A percentile compares a stretch with the other conserved stretches of the same genome.
Conservation (phyloP, 2,113 vertebrate species). For the Rhineura floridana region DNA sequence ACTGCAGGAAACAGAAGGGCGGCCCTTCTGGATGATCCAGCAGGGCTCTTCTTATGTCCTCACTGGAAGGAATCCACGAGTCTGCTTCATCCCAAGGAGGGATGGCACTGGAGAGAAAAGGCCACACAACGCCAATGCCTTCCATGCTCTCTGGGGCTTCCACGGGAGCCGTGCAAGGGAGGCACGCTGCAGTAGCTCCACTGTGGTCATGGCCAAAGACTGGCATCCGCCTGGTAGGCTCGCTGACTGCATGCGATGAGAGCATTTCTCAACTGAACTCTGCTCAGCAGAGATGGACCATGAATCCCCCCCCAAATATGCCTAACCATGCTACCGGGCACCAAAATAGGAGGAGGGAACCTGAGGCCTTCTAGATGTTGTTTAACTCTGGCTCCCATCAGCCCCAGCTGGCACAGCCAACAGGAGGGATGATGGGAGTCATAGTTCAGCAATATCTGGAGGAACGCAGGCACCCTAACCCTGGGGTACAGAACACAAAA, state of each 20-base stretch:
- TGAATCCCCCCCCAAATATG: not conserved
- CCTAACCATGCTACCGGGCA: not conserved
- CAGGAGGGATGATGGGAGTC: too few relatives aligned
- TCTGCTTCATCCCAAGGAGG: not conserved
- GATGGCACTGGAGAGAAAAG: too few relatives aligned
- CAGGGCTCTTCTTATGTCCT: too few relatives aligned
- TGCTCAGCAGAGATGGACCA: too few relatives aligned
- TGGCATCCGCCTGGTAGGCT: not conserved
- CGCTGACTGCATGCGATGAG: not conserved
- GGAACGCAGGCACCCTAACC: not conserved
- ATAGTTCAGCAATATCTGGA: too few relatives aligned
- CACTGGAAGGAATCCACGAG: not conserved
- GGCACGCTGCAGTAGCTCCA: not conserved
- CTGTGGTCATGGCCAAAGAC: not conserved
- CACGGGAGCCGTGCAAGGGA: not conserved
- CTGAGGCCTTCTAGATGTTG: too few relatives aligned
- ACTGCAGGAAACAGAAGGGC: too few relatives aligned
- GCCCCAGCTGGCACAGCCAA: too few relatives aligned
- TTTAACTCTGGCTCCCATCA: too few relatives aligned
- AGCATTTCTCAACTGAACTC: not conserved
- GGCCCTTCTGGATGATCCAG: too few relatives aligned
- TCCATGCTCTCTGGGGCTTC: not conserved
- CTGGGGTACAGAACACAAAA: not conserved
- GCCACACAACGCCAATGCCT: too few relatives aligned
- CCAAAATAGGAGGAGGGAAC: too few relatives aligned